Evolutionary conservation across 2,113 vertebrate species (phyloP).

Genomic region (Pyrgilauda ruficollis): DNA sequence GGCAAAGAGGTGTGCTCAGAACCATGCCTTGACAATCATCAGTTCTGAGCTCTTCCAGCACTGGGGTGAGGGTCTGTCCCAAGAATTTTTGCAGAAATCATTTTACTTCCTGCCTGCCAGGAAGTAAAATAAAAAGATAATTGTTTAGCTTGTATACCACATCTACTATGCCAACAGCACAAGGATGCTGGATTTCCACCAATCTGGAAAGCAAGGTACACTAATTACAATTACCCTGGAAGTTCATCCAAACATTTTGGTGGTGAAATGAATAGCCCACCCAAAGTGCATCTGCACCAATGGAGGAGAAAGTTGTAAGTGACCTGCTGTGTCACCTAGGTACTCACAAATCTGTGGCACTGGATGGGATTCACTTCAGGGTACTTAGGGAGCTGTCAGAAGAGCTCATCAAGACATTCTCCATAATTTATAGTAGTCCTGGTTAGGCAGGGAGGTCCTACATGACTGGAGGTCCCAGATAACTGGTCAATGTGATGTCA

Average conservation of each 20-base stretch:
- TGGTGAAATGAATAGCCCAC: not conserved
- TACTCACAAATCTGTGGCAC: not conserved
- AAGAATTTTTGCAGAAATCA: not conserved
- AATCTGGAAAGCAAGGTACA: not conserved
- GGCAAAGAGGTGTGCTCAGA: not conserved
- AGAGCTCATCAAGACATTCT: not conserved
- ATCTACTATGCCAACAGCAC: not conserved
- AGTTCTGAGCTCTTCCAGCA: not conserved
- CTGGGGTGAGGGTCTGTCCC: not conserved
- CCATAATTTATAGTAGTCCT: not conserved
- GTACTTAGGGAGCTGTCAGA: not conserved
- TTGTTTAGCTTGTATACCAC: rapidly evolving
- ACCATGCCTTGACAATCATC: not conserved
- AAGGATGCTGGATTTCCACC: not conserved
- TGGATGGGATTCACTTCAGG: not conserved
- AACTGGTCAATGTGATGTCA: no score
- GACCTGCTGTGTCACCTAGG: not conserved
- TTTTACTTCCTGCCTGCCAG: not conserved
- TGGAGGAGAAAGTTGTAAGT: not conserved
- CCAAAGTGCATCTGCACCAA: not conserved
- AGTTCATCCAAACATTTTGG: not conserved
- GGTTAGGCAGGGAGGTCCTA: not conserved
- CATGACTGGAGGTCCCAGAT: not conserved
- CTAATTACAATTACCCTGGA: not conserved
- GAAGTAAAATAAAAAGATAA: not conserved